These are phyloP conservation scores for Poeciliopsis presidionis DNA, from an alignment of 2,797 vertebrate species.

Conservation along the genomic window DNA sequence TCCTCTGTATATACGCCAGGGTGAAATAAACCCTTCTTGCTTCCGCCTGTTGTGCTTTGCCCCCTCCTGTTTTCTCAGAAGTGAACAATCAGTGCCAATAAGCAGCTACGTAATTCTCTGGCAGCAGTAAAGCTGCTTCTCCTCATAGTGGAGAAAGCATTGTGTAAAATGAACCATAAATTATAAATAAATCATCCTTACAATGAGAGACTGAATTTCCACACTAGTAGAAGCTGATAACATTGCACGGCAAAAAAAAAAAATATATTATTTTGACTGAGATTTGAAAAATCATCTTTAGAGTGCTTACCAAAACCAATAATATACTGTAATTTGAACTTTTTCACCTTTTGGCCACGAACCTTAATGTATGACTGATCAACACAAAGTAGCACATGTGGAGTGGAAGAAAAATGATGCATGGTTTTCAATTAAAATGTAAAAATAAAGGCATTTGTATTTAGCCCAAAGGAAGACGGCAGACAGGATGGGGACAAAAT, in stretches of 20 bases:
- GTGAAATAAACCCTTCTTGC: conserved; percentile 25
- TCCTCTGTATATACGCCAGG: neutral
- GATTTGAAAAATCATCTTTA: neutral
- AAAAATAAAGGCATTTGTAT: neutral
- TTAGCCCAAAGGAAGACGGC: neutral
- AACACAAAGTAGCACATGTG: neutral
- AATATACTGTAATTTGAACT: neutral
- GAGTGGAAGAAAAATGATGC: neutral
- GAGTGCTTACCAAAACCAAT: neutral
- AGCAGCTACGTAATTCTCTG: neutral
- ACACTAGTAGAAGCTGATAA: neutral
- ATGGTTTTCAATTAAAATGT: neutral
- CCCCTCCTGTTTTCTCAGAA: conserved; percentile 11
- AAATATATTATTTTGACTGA: neutral
- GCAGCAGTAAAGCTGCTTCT: conserved; percentile 17
- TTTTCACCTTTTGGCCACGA: neutral
- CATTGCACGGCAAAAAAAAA: neutral
- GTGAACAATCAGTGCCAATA: conserved; percentile 15
- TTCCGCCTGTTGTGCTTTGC: conserved; percentile 5
- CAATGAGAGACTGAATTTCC: neutral
- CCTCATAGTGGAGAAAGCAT: neutral
- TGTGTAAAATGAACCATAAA: conserved; percentile 13
- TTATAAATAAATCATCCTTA: neutral
- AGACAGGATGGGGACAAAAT: neutral
- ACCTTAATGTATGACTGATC: neutral